Conservation (phyloP, 2,888 invertebrate genomes). For the Molanna angustata region DNA sequence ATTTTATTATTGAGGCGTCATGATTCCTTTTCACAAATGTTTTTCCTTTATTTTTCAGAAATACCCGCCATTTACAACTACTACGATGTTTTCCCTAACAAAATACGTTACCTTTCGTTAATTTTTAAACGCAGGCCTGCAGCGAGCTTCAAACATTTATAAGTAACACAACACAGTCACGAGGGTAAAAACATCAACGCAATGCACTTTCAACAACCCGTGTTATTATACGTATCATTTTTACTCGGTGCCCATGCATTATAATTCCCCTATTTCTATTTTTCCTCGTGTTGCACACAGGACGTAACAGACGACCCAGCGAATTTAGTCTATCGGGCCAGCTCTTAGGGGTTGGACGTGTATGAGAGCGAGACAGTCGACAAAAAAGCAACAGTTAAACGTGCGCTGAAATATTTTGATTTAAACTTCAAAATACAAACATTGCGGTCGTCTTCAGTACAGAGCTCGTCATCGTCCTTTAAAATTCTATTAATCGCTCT, state of each 20-base stretch:
- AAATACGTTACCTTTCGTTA: no score
- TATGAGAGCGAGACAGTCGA: background rate
- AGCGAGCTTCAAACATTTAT: no score
- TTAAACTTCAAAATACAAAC: background rate
- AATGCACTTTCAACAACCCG: background rate
- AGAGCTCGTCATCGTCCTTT: no score
- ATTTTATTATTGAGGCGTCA: no score
- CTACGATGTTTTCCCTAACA: no score
- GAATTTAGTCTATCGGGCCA: slow-evolving; percentile 18
- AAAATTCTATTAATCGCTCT: no score
- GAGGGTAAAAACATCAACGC: background rate
- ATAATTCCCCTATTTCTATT: background rate
- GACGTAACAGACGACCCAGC: slow-evolving; percentile 16
- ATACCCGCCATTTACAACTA: no score
- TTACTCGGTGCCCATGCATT: background rate
- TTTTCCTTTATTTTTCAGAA: no score
- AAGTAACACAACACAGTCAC: no score
- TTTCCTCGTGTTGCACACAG: slow-evolving; percentile 3
- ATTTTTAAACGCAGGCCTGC: no score
- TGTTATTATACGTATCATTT: background rate
- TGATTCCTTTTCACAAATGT: no score
- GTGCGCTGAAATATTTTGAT: background rate
- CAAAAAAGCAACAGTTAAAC: slow-evolving; percentile 12
- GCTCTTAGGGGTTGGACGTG: slow-evolving; percentile 14
- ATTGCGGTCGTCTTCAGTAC: no score